Conservation (phyloP, 2,113 vertebrate species). For the Rhinoderma darwinii region DNA sequence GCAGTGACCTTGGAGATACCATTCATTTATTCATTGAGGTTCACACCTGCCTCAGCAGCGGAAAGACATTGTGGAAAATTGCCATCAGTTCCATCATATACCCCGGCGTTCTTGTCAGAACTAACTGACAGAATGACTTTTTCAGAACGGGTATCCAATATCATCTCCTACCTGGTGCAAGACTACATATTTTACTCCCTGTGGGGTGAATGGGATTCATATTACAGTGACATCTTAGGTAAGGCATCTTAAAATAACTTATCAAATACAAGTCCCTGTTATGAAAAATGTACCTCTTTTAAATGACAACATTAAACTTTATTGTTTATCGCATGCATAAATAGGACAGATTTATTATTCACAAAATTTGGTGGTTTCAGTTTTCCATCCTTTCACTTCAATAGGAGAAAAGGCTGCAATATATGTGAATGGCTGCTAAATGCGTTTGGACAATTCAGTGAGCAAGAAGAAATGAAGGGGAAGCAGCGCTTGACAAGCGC, state of each 20-base stretch:
- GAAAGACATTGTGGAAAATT: constrained; percentile 76
- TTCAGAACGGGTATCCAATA: constrained; percentile 73
- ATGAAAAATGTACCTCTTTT: too few relatives aligned
- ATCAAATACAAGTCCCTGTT: too few relatives aligned
- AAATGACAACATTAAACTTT: too few relatives aligned
- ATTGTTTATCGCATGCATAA: too few relatives aligned
- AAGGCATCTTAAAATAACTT: constrained; percentile 67
- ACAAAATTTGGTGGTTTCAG: too few relatives aligned
- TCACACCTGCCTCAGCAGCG: constrained; percentile 72
- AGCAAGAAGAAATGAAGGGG: too few relatives aligned
- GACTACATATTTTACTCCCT: constrained; percentile 71
- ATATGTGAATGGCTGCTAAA: too few relatives aligned
- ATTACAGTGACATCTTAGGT: constrained; percentile 75
- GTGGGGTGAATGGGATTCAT: constrained; percentile 73
- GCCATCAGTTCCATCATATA: constrained; percentile 71
- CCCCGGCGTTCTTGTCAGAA: constrained; percentile 70
- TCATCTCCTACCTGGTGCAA: constrained; percentile 71
- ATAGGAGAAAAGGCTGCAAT: too few relatives aligned
- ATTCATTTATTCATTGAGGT: constrained; percentile 72
- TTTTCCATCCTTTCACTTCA: too few relatives aligned
- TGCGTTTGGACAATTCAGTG: too few relatives aligned
- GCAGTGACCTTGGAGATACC: constrained; percentile 74
- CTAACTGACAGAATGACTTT: constrained; percentile 76
- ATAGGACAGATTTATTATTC: too few relatives aligned
- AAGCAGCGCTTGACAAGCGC: too few relatives aligned